phyloP scores from a whole-genome alignment of 2,113 vertebrate species.

The Calonectris borealis region DNA sequence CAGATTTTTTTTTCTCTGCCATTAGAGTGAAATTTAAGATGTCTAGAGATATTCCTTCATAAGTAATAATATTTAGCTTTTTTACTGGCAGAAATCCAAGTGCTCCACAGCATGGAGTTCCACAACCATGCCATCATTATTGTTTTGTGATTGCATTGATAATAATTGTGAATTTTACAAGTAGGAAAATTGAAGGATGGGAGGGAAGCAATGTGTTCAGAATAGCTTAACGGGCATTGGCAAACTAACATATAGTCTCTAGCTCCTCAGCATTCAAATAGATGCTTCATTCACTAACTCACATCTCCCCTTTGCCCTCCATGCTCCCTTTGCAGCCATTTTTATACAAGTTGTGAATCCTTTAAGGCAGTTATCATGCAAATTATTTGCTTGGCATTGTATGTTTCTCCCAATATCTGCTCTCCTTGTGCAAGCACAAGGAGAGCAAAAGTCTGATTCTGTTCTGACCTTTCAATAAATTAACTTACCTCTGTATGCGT shows the following conservation, averaged over 20 bases:
- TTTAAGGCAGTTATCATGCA: neutral
- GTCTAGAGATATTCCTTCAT: neutral
- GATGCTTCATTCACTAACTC: neutral
- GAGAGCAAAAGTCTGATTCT: neutral
- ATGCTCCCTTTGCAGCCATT: neutral
- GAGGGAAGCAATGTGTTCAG: neutral
- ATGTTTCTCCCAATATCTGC: neutral
- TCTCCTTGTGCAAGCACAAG: neutral
- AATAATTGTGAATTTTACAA: neutral
- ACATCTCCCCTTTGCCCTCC: neutral
- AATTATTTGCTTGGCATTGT: neutral
- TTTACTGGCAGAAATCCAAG: neutral
- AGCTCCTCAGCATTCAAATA: neutral
- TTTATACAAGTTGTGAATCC: neutral
- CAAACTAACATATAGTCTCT: neutral
- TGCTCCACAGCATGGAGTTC: neutral
- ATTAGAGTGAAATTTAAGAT: neutral
- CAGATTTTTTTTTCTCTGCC: neutral
- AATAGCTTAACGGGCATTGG: neutral
- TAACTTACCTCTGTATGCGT: neutral
- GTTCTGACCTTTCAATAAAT: constrained; percentile 6
- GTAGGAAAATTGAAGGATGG: neutral
- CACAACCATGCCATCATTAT: neutral
- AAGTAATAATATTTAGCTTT: neutral
- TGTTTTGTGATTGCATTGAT: neutral